These are phyloP conservation scores for Kryptolebias ocellatus DNA, from an alignment of 2,797 vertebrate genomes.

Conservation along the genomic window DNA sequence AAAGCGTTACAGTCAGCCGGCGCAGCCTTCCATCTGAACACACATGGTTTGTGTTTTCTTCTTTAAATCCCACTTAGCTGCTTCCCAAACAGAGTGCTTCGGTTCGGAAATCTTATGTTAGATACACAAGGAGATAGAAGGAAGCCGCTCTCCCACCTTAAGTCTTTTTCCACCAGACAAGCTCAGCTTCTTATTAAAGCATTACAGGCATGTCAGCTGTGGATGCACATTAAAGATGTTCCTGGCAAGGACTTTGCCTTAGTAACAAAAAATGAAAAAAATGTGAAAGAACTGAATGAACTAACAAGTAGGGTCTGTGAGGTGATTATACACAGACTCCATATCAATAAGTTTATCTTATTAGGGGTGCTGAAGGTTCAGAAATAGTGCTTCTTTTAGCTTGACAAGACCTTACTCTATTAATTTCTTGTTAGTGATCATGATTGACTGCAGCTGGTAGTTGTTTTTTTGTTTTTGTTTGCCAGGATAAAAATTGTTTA, in stretches of 20 bases:
- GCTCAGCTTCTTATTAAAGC: constrained; percentile 80
- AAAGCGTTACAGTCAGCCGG: background rate
- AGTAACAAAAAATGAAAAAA: constrained; percentile 17
- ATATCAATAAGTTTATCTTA: no score
- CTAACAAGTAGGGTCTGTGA: no score
- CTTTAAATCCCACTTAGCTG: constrained; percentile 70
- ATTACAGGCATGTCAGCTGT: constrained; percentile 76
- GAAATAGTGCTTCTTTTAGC: no score
- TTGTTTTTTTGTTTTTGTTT: no score
- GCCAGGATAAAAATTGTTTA: no score
- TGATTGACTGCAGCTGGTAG: no score
- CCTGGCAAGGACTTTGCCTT: background rate
- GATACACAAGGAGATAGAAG: constrained; percentile 77
- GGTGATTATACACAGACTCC: no score
- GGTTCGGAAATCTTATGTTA: constrained; percentile 81
- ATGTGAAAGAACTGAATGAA: background rate
- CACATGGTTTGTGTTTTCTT: constrained; percentile 82
- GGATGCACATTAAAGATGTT: constrained; percentile 11
- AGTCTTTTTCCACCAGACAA: constrained; percentile 72
- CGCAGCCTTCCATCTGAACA: constrained; percentile 60
- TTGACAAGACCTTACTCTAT: no score
- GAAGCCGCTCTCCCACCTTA: constrained; percentile 46
- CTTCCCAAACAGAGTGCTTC: constrained; percentile 52
- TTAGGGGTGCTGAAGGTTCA: no score
- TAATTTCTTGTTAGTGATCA: no score